A percentile compares a stretch with the other conserved stretches of the same genome.
These are phyloP conservation scores for Galago senegalensis DNA, from an alignment of 2,797 vertebrate genomes.

Conservation along the genomic window DNA sequence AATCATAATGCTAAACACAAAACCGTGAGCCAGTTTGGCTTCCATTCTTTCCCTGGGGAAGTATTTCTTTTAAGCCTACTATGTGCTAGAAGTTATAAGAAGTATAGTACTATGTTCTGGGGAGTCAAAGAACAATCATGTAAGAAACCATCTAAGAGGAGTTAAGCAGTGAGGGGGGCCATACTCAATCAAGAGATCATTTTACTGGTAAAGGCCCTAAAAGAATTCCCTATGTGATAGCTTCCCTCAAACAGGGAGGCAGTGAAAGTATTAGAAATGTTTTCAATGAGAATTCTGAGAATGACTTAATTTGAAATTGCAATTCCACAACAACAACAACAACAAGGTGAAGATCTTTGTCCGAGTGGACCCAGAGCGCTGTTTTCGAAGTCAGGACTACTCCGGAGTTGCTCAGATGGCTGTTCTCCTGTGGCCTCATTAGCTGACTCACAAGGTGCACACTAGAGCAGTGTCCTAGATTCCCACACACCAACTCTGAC, in stretches of 20 bases:
- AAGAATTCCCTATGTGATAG: neutral
- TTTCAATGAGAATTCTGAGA: neutral
- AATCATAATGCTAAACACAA: neutral
- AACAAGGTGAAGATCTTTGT: neutral
- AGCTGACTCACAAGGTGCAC: slow-evolving; percentile 77
- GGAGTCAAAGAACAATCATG: neutral
- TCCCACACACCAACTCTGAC: slow-evolving; percentile 85
- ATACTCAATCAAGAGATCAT: neutral
- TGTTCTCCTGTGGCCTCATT: slow-evolving; percentile 91
- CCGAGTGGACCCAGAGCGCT: neutral
- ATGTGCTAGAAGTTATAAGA: neutral
- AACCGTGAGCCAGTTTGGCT: neutral
- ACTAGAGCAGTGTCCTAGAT: slow-evolving; percentile 85
- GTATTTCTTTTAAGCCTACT: slow-evolving; percentile 17
- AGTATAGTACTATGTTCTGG: neutral
- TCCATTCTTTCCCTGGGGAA: neutral
- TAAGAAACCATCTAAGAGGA: neutral
- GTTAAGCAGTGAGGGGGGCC: neutral
- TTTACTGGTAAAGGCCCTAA: neutral
- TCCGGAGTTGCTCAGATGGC: neutral
- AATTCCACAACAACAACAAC: slow-evolving; percentile 3
- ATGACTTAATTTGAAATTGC: neutral
- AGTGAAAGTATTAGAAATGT: neutral
- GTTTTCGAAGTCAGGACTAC: slow-evolving; percentile 47
- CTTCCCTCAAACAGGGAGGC: neutral